These are phyloP conservation scores for Martes martes DNA, from an alignment of 2,113 vertebrate species.

Conservation along the genomic window DNA sequence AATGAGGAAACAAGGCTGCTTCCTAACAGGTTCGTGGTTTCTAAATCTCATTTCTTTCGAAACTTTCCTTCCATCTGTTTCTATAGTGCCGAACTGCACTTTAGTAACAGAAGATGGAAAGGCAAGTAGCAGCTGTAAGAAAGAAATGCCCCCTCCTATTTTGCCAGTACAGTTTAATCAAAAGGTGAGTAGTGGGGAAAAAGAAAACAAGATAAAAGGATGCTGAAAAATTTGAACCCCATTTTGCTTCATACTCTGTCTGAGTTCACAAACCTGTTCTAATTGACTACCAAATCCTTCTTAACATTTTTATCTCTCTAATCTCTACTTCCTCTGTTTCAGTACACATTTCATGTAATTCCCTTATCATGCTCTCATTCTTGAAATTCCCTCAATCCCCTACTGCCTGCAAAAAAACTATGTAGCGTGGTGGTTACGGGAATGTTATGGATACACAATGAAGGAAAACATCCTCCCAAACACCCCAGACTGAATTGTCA, in stretches of 20 bases:
- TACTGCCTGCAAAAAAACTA: not conserved
- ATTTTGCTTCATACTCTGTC: not conserved
- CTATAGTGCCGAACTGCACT: not conserved
- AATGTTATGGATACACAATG: not conserved
- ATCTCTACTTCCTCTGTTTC: not conserved
- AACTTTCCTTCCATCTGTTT: slow-evolving; percentile 36
- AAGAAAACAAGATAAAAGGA: not conserved
- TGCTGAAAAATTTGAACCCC: not conserved
- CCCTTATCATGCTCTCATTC: not conserved
- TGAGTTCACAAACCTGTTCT: not conserved
- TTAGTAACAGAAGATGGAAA: not conserved
- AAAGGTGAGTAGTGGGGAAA: not conserved
- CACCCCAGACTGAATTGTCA: not conserved
- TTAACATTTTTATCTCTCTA: not conserved
- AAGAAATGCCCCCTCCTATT: not conserved
- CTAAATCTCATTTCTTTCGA: not conserved
- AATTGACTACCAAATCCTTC: not conserved
- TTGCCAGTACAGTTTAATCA: not conserved
- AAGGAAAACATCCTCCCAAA: not conserved
- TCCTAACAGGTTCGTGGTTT: slow-evolving; percentile 26
- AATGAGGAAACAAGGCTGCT: slow-evolving; percentile 30
- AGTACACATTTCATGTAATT: not conserved
- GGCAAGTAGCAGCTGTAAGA: not conserved
- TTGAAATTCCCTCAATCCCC: not conserved
- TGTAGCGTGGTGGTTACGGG: not conserved